Conservation (phyloP, 2,888 invertebrate genomes). For the Salticus scenicus region DNA sequence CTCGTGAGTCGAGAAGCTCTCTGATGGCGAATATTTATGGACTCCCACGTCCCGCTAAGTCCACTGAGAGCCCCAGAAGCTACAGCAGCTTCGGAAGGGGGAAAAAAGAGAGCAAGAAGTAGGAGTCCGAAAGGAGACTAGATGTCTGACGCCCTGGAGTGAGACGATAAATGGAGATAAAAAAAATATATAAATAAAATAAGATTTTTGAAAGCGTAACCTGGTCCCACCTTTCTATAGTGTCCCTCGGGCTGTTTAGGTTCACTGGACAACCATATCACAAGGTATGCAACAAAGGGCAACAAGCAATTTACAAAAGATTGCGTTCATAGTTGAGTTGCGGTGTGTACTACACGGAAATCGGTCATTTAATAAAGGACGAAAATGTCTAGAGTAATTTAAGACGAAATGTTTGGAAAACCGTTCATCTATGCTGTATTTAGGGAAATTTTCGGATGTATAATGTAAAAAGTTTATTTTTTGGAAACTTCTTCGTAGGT, state of each 20-base stretch:
- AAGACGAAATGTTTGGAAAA: no score
- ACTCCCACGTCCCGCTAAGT: background rate
- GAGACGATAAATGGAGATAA: slow-evolving; percentile 8
- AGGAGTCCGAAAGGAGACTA: slow-evolving; percentile 23
- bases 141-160: slow-evolving; percentile 57
- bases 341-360: no score
- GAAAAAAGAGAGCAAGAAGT: background rate
- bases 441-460: no score
- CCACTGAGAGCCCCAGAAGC: background rate
- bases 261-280: background rate
- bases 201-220: background rate
- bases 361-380: no score
- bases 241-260: background rate
- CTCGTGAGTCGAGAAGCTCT: background rate
- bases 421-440: no score
- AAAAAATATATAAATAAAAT: background rate
- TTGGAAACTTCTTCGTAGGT: no score
- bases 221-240: background rate
- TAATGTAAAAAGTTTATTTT: no score
- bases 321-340: background rate
- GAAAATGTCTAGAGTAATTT: no score
- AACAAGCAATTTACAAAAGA: background rate
- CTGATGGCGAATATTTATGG: background rate
- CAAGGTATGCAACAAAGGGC: background rate
- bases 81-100: background rate